Base-by-base conservation (phyloP, 2,113 vertebrate species). In the Axis porcinus region DNA sequence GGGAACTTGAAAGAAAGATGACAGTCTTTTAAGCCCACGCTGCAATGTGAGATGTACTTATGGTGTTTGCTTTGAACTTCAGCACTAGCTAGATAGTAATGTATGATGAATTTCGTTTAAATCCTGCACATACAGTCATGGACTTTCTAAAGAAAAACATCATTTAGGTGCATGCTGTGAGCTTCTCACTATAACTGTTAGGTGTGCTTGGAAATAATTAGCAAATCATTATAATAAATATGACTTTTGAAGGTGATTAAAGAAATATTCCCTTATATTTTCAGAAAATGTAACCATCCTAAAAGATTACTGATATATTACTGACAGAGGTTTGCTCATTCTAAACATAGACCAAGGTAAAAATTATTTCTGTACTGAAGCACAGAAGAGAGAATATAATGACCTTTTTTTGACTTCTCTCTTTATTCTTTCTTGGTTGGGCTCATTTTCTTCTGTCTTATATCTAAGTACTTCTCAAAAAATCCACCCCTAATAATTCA, bases 341-440 rank as follows among this genome's bases (percentile, higher is more conserved):
- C 95, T 98, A 97, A 98, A 98, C 93, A 97, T 52, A 98, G 94
- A 81, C 52, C 85, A 60, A 79, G 81, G 54, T 89, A 86, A 64
- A 67, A 85, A 93, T 90, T 98, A 93, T 81, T 62, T 94, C 90
- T 83, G 28, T 79, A 5, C n/a, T 92, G 5, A 2, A 96, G 19
- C 52, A 95, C 57, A 88, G 86, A 97, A 88, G 47, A 96, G 40
- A 90, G 81, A 96, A 86, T 86, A 89, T 54, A 43, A 74, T 91
- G 62, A 90, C 55, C 30, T 81, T 54, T 81, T 86, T 94, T 60
- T 88, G n/a, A 93, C 78, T n/a, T 83, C 21, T 13, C 50, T 23
- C 23, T 86, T 90, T 36, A 30, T 96, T 97, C 70, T 94, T 43
- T 97, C 30, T 94, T 91, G 3, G 13, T 96, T 91, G 4, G 10